Evolutionary conservation across 2,888 invertebrate species (phyloP).

Genomic region (Sylvicola cinctus): DNA sequence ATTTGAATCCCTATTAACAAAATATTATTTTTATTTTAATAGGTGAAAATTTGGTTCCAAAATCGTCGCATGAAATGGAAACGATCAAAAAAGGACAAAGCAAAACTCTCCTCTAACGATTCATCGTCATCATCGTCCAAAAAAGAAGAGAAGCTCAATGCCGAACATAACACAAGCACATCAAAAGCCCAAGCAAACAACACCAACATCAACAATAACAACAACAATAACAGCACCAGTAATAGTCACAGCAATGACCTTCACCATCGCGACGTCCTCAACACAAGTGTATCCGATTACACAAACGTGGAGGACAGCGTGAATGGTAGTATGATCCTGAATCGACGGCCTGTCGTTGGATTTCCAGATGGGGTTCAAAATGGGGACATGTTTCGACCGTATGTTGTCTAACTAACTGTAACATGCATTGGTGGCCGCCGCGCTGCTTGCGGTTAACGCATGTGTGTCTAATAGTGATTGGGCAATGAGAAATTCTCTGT

Average conservation of each 20-base stretch:
- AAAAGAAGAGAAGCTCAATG: slow-evolving; percentile 2
- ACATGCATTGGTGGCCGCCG: no score
- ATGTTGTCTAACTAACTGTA: slow-evolving; percentile 5
- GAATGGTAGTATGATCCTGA: no score
- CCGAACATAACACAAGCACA: neutral
- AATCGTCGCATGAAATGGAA: slow-evolving; percentile 99
- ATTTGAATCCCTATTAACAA: no score
- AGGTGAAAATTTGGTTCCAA: slow-evolving; percentile 99
- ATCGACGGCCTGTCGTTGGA: neutral
- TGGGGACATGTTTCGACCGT: slow-evolving; percentile 7
- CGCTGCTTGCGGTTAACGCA: no score
- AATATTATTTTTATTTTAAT: slow-evolving; percentile 17
- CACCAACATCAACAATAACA: neutral
- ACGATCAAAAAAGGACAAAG: slow-evolving; percentile 85
- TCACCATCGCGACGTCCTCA: no score
- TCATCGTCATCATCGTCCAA: slow-evolving; percentile 2
- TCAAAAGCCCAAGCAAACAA: neutral
- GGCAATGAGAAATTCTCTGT: no score
- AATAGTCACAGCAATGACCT: no score
- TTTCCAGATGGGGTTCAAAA: slow-evolving; percentile 5
- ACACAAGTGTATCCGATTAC: no score
- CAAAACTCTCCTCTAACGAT: slow-evolving; percentile 39
- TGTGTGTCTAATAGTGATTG: no score
- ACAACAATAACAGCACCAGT: no score
- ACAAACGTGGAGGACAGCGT: no score